These are phyloP conservation scores for Kryptolebias ocellatus DNA, from an alignment of 2,797 vertebrate genomes.

Conservation along the genomic window DNA sequence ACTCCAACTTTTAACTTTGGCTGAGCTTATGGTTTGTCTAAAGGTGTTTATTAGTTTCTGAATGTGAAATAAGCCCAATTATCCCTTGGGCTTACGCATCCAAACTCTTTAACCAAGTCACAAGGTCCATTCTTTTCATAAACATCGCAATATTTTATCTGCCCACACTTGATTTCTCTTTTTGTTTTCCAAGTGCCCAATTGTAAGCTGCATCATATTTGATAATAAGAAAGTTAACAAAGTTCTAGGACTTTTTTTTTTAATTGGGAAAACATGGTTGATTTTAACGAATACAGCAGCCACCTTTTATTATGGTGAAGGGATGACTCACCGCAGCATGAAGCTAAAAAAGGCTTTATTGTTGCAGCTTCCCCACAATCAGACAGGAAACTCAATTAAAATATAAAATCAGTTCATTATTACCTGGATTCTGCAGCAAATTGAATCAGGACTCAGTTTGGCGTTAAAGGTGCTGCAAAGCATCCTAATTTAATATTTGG, in stretches of 20 bases:
- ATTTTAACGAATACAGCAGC: neutral
- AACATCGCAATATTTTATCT: too few species aligned
- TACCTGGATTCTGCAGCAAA: neutral
- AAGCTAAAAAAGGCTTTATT: conserved; percentile 3
- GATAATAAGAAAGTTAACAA: too few species aligned
- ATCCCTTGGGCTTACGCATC: neutral
- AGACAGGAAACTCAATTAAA: conserved; percentile 19
- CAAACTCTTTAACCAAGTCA: too few species aligned
- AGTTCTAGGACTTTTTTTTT: too few species aligned
- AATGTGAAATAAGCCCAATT: neutral
- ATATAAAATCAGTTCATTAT: conserved; percentile 32
- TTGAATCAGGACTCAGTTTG: neutral
- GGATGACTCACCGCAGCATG: too few species aligned
- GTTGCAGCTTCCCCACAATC: conserved; percentile 27
- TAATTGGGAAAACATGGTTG: neutral
- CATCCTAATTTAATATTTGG: neutral
- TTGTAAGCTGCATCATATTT: too few species aligned
- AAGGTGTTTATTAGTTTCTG: neutral
- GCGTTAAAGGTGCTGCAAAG: neutral
- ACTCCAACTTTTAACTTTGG: too few species aligned
- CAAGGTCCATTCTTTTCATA: too few species aligned
- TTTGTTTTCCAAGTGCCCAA: too few species aligned
- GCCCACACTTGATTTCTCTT: too few species aligned
- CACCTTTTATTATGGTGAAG: too few species aligned
- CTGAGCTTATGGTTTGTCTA: too few species aligned